phyloP scores from a whole-genome alignment of 1,140 invertebrate species.

The Bombus sibiricus region DNA sequence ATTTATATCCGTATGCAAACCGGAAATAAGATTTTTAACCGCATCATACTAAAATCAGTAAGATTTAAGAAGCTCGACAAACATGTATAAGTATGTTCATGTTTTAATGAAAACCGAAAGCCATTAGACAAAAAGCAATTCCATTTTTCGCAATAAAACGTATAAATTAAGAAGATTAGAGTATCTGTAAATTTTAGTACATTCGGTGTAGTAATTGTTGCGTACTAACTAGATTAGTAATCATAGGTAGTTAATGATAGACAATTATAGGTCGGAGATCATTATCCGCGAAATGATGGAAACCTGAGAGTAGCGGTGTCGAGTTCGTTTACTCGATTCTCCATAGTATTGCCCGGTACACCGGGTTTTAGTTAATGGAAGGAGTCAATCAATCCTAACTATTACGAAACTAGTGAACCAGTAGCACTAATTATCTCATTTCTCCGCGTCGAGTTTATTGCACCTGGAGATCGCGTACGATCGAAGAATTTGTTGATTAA shows the following conservation, averaged over 20 bases:
- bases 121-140: too few species aligned
- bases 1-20: background rate
- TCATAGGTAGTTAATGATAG: background rate
- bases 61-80: background rate
- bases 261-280: conserved; percentile 18
- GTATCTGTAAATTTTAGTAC: background rate
- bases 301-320: conserved; percentile 32
- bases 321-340: conserved; percentile 53
- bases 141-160: background rate
- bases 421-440: conserved; percentile 58
- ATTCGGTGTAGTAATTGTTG: background rate
- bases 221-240: background rate
- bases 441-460: conserved; percentile 23
- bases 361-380: conserved; percentile 53
- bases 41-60: background rate
- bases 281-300: conserved; percentile 7
- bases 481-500: conserved; percentile 51
- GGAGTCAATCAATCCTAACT: conserved; percentile 64
- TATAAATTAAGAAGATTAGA: background rate
- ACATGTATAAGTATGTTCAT: background rate
- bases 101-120: background rate
- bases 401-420: conserved; percentile 59
- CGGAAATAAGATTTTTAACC: background rate
- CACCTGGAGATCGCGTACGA: conserved; percentile 17
- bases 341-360: background rate